phyloP scores from a whole-genome alignment of 2,888 invertebrate genomes.

The Cheilosia variabilis region DNA sequence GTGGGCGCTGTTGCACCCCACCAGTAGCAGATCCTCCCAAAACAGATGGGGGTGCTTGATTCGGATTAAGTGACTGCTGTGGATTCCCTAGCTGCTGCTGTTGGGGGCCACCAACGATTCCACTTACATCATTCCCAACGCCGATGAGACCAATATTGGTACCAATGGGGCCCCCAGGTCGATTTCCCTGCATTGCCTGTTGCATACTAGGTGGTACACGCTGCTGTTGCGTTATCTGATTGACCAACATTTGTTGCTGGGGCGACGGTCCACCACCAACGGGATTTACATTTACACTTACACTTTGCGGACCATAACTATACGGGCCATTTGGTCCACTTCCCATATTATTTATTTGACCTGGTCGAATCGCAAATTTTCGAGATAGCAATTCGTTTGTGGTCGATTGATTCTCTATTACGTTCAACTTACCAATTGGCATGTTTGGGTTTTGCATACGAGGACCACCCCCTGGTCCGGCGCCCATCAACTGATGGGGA shows the following conservation, averaged over 20 bases:
- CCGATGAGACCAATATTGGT: conserved; percentile 85
- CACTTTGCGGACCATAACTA: conserved; percentile 78
- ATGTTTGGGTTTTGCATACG: conserved; percentile 86
- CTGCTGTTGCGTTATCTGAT: conserved; percentile 81
- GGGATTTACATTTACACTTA: conserved; percentile 77
- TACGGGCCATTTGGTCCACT: conserved; percentile 81
- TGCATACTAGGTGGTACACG: conserved; percentile 81
- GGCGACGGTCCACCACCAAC: conserved; percentile 66
- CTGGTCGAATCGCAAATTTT: conserved; percentile 78
- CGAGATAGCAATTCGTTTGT: conserved; percentile 76
- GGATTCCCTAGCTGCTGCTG: conserved; percentile 85
- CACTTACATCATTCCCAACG: conserved; percentile 86
- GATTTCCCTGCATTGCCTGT: conserved; percentile 81
- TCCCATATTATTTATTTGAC: conserved; percentile 82
- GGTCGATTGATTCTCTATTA: conserved; percentile 75
- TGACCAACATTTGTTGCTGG: conserved; percentile 81
- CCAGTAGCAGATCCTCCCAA: conserved; percentile 86
- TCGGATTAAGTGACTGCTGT: conserved; percentile 84
- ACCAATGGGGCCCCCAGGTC: conserved; percentile 83
- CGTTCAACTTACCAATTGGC: conserved; percentile 81
- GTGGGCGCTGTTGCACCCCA: conserved; percentile 84
- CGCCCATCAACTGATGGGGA: conserved; percentile 83
- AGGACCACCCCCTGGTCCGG: conserved; percentile 84
- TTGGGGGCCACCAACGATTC: conserved; percentile 85
- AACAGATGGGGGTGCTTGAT: conserved; percentile 87